These are phyloP conservation scores for Chymomyza caudatula DNA, from an alignment of 2,888 invertebrate genomes.

Conservation along the genomic window DNA sequence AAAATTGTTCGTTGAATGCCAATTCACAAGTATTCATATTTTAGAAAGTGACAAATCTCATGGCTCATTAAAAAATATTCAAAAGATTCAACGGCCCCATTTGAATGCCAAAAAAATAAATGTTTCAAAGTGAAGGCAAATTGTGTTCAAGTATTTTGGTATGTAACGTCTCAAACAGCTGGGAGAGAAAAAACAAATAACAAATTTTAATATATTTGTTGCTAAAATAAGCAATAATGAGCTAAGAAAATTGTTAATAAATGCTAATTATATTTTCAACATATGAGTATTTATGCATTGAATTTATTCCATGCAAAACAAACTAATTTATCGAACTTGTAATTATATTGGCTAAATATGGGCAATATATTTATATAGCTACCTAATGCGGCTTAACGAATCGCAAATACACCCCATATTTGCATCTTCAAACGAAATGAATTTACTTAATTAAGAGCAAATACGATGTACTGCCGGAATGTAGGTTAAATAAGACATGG, in stretches of 20 bases:
- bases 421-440: too few species aligned
- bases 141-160: neutral
- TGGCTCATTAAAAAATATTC: slow-evolving; percentile 39
- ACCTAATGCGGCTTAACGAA: too few species aligned
- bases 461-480: too few species aligned
- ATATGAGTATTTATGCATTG: neutral
- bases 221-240: neutral
- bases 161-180: neutral
- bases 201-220: neutral
- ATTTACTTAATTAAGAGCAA: too few species aligned
- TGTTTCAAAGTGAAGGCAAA: neutral
- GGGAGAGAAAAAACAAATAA: neutral
- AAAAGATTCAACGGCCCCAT: neutral
- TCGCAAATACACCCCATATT: too few species aligned
- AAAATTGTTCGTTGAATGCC: neutral
- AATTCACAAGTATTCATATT: neutral
- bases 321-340: neutral
- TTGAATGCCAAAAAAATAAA: neutral
- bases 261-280: neutral
- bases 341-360: neutral
- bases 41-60: slow-evolving; percentile 24
- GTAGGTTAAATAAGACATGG: too few species aligned
- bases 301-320: neutral
- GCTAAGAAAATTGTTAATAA: neutral
- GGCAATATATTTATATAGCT: neutral